Evolutionary conservation across 2,888 invertebrate genomes (phyloP), one percentile per base, ranked within the genome.

Genomic region (Hydrotaea cyrtoneurina): DNA sequence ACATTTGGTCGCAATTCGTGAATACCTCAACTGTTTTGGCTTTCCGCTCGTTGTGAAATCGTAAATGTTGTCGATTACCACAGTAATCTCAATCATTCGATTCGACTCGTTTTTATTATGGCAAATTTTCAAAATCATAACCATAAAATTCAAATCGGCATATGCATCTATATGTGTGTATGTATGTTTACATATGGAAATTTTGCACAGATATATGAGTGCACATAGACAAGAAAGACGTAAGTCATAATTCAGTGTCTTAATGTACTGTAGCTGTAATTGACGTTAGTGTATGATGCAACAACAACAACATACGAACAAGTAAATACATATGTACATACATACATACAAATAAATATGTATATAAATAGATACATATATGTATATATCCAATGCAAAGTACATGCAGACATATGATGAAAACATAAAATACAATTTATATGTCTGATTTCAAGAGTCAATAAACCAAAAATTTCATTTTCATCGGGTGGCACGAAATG

Each of bases 401-500:
- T 59, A 39, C 10, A 36, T 17, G 64, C 15, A n/a, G n/a, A n/a
- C n/a, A 19, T 46, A 69, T 21, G 43, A 19, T 11, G 13, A n/a
- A n/a, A 62, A 39, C 11, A 39, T 31, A 31, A 31, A 31, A 31
- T 31, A 31, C 15, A 80, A 78, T 72, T 75, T 81, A 50, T 57
- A 26, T 13, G 64, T 73, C 73, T 78, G 78, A 64, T 26, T 66
- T 11, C 19, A 78, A 64, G 19, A 80, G 80, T 83, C 80, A 80
- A 83, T 80, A 83, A 83, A 83, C 80, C 69, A 74, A 78, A n/a
- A 62, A 53, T 21, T 75, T 39, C 23, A 17, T 59, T 74, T 69
- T 46, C 46, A 69, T 69, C 23, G 23, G 26, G 23, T 46, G 8
- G 17, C 43, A 69, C 19, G 43, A 69, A 69, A 69, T 13, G n/a